Evolutionary conservation across 2,888 invertebrate genomes (phyloP).

Genomic region (Prenolepis imparis): DNA sequence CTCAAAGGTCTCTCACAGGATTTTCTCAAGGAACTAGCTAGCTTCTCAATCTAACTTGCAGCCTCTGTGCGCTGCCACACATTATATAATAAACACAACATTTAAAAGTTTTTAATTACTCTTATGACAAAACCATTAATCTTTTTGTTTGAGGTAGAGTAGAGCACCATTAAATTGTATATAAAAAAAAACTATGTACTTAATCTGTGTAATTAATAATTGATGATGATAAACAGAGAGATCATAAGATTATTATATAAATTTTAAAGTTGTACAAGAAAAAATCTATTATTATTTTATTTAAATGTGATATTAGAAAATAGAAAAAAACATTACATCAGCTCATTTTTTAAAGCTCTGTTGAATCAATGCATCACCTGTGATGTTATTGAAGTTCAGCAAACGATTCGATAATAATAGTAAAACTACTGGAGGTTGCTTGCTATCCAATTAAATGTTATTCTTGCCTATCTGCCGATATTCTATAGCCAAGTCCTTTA

Average conservation of each 20-base stretch:
- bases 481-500: constrained; percentile 12
- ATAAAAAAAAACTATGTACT: neutral
- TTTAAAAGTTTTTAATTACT: constrained; percentile 23
- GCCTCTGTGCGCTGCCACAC: neutral
- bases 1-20: constrained; percentile 46
- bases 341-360: neutral
- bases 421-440: neutral
- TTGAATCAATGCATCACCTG: neutral
- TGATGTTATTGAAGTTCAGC: neutral
- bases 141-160: neutral
- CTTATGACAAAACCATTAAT: neutral
- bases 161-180: neutral
- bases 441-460: constrained; percentile 40
- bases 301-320: neutral
- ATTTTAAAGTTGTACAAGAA: neutral
- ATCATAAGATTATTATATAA: neutral
- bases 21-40: constrained; percentile 39
- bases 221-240: too few relatives aligned
- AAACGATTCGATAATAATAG: constrained; percentile 4
- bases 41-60: constrained; percentile 46
- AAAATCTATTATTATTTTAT: neutral
- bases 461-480: neutral
- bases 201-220: neutral
- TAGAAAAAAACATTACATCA: neutral
- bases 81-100: constrained; percentile 39